Evolutionary conservation across 2,797 vertebrate genomes (phyloP).

Genomic region (Spondyliosoma cantharus): DNA sequence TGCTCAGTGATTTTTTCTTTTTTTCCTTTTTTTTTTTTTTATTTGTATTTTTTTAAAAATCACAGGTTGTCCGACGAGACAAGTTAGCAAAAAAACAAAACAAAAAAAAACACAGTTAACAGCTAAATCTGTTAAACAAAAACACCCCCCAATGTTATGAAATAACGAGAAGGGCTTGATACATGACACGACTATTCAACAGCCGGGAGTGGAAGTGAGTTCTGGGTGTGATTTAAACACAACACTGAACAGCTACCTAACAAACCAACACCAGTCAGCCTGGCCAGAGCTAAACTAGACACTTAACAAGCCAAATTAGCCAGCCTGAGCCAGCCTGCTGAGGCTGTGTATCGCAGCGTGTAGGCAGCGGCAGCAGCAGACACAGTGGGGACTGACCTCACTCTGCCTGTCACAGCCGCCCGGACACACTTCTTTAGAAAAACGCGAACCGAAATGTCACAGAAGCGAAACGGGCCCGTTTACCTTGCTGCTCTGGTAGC

Average conservation of each 20-base stretch:
- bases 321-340: neutral
- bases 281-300: conserved; percentile 12
- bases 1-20: neutral
- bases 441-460: conserved; percentile 45
- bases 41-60: no score
- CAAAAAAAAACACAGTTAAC: no score
- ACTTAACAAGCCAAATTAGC: conserved; percentile 32
- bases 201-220: conserved; percentile 23
- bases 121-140: conserved; percentile 44
- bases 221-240: conserved; percentile 33
- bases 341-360: conserved; percentile 32
- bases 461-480: conserved; percentile 25
- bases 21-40: no score
- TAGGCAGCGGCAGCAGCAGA: conserved; percentile 33
- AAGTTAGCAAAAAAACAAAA: neutral
- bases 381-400: conserved; percentile 60
- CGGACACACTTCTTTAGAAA: conserved; percentile 37
- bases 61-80: no score
- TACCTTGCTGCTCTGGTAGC: conserved; percentile 93
- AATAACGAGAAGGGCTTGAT: conserved; percentile 14
- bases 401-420: conserved; percentile 73
- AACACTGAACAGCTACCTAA: neutral
- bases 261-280: neutral
- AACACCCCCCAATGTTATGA: neutral
- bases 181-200: conserved; percentile 23